Base-by-base conservation (phyloP, 2,797 vertebrate species). In the Characodon lateralis region DNA sequence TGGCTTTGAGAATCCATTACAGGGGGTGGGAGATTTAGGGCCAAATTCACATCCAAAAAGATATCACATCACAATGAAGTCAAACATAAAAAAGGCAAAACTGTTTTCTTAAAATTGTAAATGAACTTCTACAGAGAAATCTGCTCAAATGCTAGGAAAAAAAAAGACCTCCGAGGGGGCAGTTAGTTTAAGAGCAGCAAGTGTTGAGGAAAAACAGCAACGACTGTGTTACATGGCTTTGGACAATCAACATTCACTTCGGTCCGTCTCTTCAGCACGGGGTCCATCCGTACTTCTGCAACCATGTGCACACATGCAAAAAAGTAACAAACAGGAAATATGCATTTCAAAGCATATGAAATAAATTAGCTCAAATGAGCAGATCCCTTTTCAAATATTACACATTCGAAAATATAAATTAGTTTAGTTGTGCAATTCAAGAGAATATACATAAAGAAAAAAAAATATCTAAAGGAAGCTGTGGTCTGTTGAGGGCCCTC, bases 181-280 rank as follows among this genome's bases (percentile, higher is more conserved):
- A 82, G 83, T 78, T 78, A 74, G 83, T 77, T 81, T 76, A 71
- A 84, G 74, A 79, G 83, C 84, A 86, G 87, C 75, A 74, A 78
- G 81, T 82, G 65, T 59, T 59, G 26, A 75, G 78, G 58, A 78
- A 28, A 85, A 71, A 48, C 89, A 84, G 69, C 80, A 55, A 78
- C 66, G 58, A 81, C 71, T 41, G 6, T n/a, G 73, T 87, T 88
- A 85, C 87, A 83, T 85, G 86, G 89, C 90, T 92, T 89, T 86
- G 83, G 89, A 91, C 87, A 84, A 83, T 92, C 88, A 91, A 94
- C 90, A 93, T 91, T 93, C 90, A 89, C 84, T 87, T 92, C 88
- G 91, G 92, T 94, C 93, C 85, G 83, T 78, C 74, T 74, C 43
- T 48, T 43, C 28, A 81, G 82, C 0, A 66, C 35, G 73, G 86